Percentiles rank a stretch among this genome's conserved stretches.
Evolutionary conservation across 2,797 vertebrate genomes (phyloP).

Genomic region (Bradypodion ventrale): DNA sequence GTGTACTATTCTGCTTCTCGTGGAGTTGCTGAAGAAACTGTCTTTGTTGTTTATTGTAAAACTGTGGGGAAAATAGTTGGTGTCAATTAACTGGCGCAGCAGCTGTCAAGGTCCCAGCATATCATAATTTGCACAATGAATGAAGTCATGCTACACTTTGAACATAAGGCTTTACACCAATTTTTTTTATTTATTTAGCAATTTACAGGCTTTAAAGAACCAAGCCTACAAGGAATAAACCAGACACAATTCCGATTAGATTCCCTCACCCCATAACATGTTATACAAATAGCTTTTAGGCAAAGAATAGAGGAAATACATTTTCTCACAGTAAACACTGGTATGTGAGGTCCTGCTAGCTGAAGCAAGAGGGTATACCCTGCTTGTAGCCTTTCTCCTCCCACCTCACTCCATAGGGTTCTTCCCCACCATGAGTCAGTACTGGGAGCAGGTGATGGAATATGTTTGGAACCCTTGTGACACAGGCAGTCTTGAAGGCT

Average conservation of each 20-base stretch:
- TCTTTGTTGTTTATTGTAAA: conserved; percentile 97
- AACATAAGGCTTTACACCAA: background rate
- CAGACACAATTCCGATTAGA: background rate
- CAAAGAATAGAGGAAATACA: background rate
- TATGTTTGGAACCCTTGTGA: background rate
- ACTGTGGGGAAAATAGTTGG: conserved; percentile 72
- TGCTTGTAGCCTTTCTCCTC: background rate
- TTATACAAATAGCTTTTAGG: background rate
- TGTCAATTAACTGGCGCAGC: conserved; percentile 53
- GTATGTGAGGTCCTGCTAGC: background rate
- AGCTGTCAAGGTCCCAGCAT: background rate
- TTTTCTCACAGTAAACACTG: background rate
- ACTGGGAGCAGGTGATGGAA: background rate
- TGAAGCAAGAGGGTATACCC: background rate
- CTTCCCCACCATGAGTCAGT: background rate
- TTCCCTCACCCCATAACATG: background rate
- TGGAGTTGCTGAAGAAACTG: conserved; percentile 98
- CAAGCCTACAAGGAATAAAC: background rate
- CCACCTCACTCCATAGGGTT: background rate
- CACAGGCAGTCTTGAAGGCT: background rate
- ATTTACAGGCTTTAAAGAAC: background rate
- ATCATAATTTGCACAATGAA: conserved; percentile 12
- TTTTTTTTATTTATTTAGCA: background rate
- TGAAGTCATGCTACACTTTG: background rate
- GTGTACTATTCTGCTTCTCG: conserved; percentile 95